Percentiles rank a stretch among this genome's conserved stretches.
These are phyloP conservation scores for Temnopleurus reevesii DNA, from an alignment of 53 echinoderm and acorn worm genomes.

Conservation along the genomic window DNA sequence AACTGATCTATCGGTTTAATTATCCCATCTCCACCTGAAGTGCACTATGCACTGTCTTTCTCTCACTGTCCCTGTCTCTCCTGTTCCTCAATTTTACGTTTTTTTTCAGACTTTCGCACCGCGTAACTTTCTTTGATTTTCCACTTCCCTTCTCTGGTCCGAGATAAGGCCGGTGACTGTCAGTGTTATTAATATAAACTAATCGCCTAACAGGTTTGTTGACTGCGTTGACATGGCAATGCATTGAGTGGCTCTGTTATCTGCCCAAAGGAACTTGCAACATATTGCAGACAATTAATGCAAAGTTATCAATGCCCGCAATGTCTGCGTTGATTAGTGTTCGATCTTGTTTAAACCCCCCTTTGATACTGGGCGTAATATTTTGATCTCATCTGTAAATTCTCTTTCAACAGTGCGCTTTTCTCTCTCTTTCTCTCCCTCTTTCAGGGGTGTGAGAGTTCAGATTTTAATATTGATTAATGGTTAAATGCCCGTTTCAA, in stretches of 20 bases:
- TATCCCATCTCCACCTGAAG: not conserved
- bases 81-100: not conserved
- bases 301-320: not conserved
- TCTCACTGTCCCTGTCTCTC: not conserved
- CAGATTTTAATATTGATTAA: too few relatives aligned
- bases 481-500: too few relatives aligned
- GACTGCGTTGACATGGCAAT: slow-evolving; percentile 33
- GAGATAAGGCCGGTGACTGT: slow-evolving; percentile 26
- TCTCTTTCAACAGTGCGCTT: not conserved
- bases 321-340: slow-evolving; percentile 1
- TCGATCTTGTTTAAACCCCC: slow-evolving; percentile 19
- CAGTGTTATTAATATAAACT: slow-evolving; percentile 53
- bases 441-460: too few relatives aligned
- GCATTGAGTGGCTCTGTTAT: slow-evolving; percentile 40
- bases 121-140: slow-evolving; percentile 1
- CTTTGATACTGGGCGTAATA: not conserved
- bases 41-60: not conserved
- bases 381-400: not conserved
- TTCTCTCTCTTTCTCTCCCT: not conserved
- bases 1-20: not conserved
- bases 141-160: not conserved
- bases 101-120: not conserved
- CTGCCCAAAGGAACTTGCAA: not conserved
- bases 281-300: slow-evolving; percentile 50
- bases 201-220: slow-evolving; percentile 45